phyloP scores from a whole-genome alignment of 23 tunicate species.

The Styela plicata region DNA sequence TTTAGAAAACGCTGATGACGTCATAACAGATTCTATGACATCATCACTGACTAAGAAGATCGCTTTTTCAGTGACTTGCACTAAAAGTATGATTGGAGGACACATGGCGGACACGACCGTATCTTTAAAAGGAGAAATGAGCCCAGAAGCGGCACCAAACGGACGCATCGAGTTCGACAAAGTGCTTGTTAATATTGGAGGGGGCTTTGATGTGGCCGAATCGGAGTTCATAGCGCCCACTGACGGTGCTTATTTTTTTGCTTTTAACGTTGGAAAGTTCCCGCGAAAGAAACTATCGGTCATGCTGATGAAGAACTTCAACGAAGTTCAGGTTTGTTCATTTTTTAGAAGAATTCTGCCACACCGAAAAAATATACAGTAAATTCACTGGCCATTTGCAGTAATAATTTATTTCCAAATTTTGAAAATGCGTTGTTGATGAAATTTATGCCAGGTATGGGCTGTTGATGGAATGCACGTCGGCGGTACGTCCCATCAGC shows the following conservation, averaged over 20 bases:
- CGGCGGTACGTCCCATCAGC: too few relatives aligned
- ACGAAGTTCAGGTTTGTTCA: constrained; percentile 59
- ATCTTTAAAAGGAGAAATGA: constrained; percentile 4
- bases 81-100: constrained; percentile 55
- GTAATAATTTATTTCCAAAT: too few relatives aligned
- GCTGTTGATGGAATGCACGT: too few relatives aligned
- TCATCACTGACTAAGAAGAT: not conserved
- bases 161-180: constrained; percentile 52
- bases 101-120: constrained; percentile 3
- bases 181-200: constrained; percentile 50
- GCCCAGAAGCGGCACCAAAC: constrained; percentile 22
- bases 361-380: too few relatives aligned
- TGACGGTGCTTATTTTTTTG: constrained; percentile 55
- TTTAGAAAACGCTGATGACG: not conserved
- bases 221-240: constrained; percentile 71
- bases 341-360: too few relatives aligned
- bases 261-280: constrained; percentile 78
- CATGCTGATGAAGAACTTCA: constrained; percentile 67
- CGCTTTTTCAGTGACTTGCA: constrained; percentile 76
- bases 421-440: too few relatives aligned
- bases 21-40: not conserved
- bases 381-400: too few relatives aligned
- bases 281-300: constrained; percentile 77
- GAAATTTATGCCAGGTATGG: too few relatives aligned
- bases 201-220: constrained; percentile 16